phyloP scores from a whole-genome alignment of 64 coral and sea anemone species.

The Montipora cactus region DNA sequence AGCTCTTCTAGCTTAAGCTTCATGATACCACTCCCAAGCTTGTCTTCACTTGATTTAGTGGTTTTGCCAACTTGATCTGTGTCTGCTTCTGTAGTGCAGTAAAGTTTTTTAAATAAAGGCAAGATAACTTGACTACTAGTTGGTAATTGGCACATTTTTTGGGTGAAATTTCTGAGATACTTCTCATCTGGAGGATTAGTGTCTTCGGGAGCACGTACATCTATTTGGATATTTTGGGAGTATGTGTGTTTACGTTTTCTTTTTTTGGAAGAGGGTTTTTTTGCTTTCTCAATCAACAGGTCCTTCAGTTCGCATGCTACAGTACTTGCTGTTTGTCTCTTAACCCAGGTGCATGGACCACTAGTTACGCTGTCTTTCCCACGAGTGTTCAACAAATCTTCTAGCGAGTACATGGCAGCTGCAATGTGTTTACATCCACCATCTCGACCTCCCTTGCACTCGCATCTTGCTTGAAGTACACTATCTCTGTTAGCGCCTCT shows the following conservation, averaged over 20 bases:
- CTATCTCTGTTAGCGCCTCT: too few relatives aligned
- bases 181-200: conserved; percentile 55
- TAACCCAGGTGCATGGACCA: too few relatives aligned
- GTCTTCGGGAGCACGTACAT: conserved; percentile 61
- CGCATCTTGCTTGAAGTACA: too few relatives aligned
- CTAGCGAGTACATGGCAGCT: too few relatives aligned
- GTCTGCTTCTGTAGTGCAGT: conserved; percentile 44
- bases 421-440: too few relatives aligned
- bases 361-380: too few relatives aligned
- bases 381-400: too few relatives aligned
- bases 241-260: conserved; percentile 65
- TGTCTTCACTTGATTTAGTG: conserved; percentile 26
- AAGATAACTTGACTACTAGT: conserved; percentile 70
- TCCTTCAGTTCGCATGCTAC: too few relatives aligned
- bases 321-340: too few relatives aligned
- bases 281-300: too few relatives aligned
- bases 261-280: conserved; percentile 12
- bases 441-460: too few relatives aligned
- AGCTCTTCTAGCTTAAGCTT: conserved; percentile 48
- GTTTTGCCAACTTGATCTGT: conserved; percentile 38
- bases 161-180: conserved; percentile 54
- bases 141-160: conserved; percentile 70
- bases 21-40: conserved; percentile 48
- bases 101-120: conserved; percentile 73
- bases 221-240: conserved; percentile 59